phyloP scores from a whole-genome alignment of 2,797 vertebrate genomes.

The Onychomys leucogaster region DNA sequence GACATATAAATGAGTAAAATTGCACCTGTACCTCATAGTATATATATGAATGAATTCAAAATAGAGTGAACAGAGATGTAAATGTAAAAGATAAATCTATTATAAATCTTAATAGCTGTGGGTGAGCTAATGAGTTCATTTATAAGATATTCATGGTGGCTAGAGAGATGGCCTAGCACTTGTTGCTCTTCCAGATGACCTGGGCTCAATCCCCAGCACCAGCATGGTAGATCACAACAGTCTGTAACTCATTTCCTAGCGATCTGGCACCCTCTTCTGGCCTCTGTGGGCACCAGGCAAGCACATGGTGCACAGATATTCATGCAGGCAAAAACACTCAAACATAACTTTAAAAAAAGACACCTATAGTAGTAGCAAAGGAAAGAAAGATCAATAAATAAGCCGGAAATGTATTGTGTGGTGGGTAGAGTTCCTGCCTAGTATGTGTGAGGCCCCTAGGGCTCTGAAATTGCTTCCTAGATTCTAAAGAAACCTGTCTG shows the following conservation, averaged over 20 bases:
- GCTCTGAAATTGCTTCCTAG: neutral
- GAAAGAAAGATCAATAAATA: neutral
- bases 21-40: neutral
- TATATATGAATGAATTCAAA: neutral
- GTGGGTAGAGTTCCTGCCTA: neutral
- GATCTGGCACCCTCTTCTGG: neutral
- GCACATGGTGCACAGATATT: neutral
- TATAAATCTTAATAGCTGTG: neutral
- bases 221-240: neutral
- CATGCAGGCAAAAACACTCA: neutral
- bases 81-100: neutral
- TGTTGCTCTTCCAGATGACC: neutral
- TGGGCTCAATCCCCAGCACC: neutral
- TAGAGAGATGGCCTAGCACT: neutral
- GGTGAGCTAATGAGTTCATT: neutral
- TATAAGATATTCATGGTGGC: neutral
- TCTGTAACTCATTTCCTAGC: neutral
- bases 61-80: neutral
- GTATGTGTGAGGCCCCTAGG: neutral
- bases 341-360: neutral
- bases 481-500: neutral
- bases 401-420: neutral
- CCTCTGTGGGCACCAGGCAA: neutral
- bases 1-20: neutral
- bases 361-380: neutral